These are phyloP conservation scores for Papilio dardanus DNA, from an alignment of 1,140 invertebrate species.

Conservation along the genomic window DNA sequence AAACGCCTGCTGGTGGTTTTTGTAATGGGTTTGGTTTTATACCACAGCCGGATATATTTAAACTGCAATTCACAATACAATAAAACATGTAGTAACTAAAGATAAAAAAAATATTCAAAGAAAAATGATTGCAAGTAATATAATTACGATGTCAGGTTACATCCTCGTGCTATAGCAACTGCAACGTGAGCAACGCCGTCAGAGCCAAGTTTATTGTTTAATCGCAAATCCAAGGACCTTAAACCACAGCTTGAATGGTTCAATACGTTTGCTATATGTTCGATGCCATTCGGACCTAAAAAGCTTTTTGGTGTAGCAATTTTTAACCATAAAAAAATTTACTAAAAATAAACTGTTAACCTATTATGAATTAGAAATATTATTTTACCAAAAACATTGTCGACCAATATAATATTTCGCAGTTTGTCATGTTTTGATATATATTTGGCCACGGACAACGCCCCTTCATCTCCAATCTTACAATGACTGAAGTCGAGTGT, in stretches of 20 bases:
- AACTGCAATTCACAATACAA: constrained; percentile 51
- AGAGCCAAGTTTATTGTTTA: constrained; percentile 75
- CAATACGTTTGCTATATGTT: constrained; percentile 71
- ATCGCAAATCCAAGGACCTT: constrained; percentile 69
- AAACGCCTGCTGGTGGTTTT: constrained; percentile 71
- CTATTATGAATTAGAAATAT: background rate
- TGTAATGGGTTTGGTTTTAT: constrained; percentile 63
- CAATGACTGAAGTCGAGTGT: constrained; percentile 81
- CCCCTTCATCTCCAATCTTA: constrained; percentile 76
- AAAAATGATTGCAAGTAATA: background rate
- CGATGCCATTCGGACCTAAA: constrained; percentile 69
- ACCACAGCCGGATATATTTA: constrained; percentile 76
- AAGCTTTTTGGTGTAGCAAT: background rate
- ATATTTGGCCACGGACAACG: constrained; percentile 73
- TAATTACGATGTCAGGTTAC: constrained; percentile 72
- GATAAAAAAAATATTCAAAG: background rate
- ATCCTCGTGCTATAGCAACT: constrained; percentile 75
- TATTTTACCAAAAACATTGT: constrained; percentile 79
- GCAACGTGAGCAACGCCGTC: constrained; percentile 74
- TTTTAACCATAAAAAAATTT: background rate
- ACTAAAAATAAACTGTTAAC: background rate
- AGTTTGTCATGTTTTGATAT: constrained; percentile 71
- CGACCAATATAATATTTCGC: constrained; percentile 68
- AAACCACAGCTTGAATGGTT: constrained; percentile 68
- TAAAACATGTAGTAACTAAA: background rate